phyloP scores from a whole-genome alignment of 2,888 invertebrate genomes.

The Norana najaformis region DNA sequence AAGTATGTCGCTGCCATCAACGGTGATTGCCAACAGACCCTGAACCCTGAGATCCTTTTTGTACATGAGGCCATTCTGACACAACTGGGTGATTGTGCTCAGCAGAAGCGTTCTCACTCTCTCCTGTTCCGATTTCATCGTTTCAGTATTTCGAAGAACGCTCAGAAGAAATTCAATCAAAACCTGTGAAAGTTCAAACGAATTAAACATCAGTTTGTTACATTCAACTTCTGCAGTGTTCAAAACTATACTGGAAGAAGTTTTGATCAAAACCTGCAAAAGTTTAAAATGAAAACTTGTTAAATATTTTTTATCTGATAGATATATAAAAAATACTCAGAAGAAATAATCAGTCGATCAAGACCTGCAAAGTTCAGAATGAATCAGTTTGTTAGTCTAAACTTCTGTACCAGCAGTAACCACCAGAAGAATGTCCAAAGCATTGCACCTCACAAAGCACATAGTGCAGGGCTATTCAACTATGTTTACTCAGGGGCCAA shows the following conservation, averaged over 20 bases:
- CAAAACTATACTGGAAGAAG: too few species aligned
- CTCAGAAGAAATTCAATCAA: background rate
- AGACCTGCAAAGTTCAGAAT: background rate
- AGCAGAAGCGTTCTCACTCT: constrained; percentile 9
- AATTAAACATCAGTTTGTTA: background rate
- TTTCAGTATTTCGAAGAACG: background rate
- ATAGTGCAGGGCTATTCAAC: too few species aligned
- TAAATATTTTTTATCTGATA: too few species aligned
- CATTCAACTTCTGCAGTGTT: too few species aligned
- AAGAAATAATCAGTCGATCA: background rate
- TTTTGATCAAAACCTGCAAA: background rate
- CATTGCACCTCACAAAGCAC: too few species aligned
- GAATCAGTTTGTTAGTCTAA: background rate
- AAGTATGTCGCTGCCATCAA: background rate
- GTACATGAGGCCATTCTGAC: constrained; percentile 1
- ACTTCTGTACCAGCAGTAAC: too few species aligned
- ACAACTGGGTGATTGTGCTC: constrained; percentile 10
- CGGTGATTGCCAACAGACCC: constrained; percentile 7
- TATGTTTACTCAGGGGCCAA: too few species aligned
- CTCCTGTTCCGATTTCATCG: constrained; percentile 20
- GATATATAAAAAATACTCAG: background rate
- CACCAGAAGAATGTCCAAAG: too few species aligned
- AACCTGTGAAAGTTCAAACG: background rate
- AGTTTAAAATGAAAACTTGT: background rate
- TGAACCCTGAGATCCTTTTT: background rate